phyloP scores from a whole-genome alignment of 2,888 invertebrate species.

The Lacanobia wlatinum region DNA sequence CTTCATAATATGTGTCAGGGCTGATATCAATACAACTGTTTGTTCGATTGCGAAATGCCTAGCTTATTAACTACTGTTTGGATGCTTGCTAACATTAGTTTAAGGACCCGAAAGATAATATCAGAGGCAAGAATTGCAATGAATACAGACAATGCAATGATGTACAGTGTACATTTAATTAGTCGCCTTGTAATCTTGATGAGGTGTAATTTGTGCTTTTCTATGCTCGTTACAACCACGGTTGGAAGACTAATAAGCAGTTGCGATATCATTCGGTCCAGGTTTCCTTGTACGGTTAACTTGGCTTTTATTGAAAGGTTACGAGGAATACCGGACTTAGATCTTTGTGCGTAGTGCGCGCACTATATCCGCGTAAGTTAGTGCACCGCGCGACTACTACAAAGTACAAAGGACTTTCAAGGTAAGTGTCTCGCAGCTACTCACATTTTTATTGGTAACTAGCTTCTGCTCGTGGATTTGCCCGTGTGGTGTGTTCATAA shows the following conservation, averaged over 20 bases:
- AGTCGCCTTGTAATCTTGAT: constrained; percentile 8
- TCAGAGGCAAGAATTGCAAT: background rate
- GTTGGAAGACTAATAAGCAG: constrained; percentile 37
- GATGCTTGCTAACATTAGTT: background rate
- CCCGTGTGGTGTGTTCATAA: background rate
- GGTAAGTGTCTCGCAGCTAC: constrained; percentile 68
- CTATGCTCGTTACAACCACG: constrained; percentile 26
- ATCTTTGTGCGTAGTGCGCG: constrained; percentile 53
- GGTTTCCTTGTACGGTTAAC: constrained; percentile 64
- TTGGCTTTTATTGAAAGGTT: constrained; percentile 57
- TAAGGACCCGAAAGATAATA: background rate
- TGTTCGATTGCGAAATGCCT: constrained; percentile 12
- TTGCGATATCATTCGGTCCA: constrained; percentile 47
- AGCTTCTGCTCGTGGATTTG: background rate
- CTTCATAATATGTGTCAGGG: constrained; percentile 32
- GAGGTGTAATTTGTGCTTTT: constrained; percentile 36
- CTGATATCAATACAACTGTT: constrained; percentile 15
- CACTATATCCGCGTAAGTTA: constrained; percentile 52
- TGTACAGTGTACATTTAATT: constrained; percentile 9
- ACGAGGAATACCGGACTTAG: constrained; percentile 60
- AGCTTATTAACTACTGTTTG: background rate
- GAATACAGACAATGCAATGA: background rate
- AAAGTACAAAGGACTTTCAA: constrained; percentile 75
- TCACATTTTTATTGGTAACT: constrained; percentile 66
- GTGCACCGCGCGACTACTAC: constrained; percentile 36